A percentile compares a stretch with the other conserved stretches of the same genome.
Conservation (phyloP, 1,140 invertebrate species). For the Gonatopus flavifemur region DNA sequence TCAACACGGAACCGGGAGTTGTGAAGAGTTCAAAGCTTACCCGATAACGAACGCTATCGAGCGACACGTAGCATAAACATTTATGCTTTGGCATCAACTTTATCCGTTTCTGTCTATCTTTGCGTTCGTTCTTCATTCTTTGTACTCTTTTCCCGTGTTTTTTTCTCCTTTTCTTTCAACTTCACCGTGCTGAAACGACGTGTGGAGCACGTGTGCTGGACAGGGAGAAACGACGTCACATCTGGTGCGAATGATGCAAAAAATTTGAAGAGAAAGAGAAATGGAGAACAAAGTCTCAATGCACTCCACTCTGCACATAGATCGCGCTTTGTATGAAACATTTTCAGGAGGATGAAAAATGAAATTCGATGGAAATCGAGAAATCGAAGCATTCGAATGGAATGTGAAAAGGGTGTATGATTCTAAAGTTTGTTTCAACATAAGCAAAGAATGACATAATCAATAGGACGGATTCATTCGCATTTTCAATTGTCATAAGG, state of each 20-base stretch:
- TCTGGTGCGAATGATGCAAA: conserved; percentile 33
- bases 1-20: too few relatives aligned
- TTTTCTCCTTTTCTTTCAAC: background rate
- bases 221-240: conserved; percentile 32
- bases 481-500: too few relatives aligned
- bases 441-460: too few relatives aligned
- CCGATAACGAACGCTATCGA: conserved; percentile 37
- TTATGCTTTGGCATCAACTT: conserved; percentile 41
- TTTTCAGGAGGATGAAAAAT: too few relatives aligned
- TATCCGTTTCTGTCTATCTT: conserved; percentile 19
- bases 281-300: background rate
- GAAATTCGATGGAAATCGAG: too few relatives aligned
- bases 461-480: too few relatives aligned
- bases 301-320: too few relatives aligned
- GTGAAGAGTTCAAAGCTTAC: conserved; percentile 33
- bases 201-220: conserved; percentile 34
- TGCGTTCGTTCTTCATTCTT: conserved; percentile 17
- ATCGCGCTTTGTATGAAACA: too few relatives aligned
- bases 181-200: conserved; percentile 11
- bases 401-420: too few relatives aligned
- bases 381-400: too few relatives aligned
- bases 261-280: conserved; percentile 1
- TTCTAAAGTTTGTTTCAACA: too few relatives aligned
- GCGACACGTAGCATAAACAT: conserved; percentile 42
- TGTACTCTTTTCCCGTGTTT: conserved; percentile 14